Evolutionary conservation across 2,797 vertebrate genomes (phyloP).

Genomic region (Microctenopoma steveboyesi): DNA sequence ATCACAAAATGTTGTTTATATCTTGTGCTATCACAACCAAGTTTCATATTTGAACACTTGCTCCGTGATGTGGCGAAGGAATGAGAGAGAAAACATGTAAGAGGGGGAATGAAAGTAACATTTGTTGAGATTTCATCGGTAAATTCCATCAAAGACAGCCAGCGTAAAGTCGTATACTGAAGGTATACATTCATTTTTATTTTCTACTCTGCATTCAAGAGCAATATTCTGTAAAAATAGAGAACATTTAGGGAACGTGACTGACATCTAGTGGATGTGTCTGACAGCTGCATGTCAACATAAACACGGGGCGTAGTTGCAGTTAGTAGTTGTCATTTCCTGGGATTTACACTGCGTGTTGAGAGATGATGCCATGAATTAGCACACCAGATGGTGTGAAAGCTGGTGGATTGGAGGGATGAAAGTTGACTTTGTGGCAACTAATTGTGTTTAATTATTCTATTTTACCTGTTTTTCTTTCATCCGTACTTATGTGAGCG

Average conservation of each 20-base stretch:
- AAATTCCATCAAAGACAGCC: slow-evolving; percentile 47
- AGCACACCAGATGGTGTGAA: slow-evolving; percentile 50
- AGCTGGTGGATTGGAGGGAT: slow-evolving; percentile 38
- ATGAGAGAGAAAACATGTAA: slow-evolving; percentile 6
- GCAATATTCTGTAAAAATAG: background rate
- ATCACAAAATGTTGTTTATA: slow-evolving; percentile 7
- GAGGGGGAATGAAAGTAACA: slow-evolving; percentile 45
- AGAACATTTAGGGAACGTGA: slow-evolving; percentile 39
- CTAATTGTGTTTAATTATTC: slow-evolving; percentile 41
- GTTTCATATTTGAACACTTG: slow-evolving; percentile 32
- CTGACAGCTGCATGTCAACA: slow-evolving; percentile 7
- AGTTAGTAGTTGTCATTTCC: slow-evolving; percentile 35
- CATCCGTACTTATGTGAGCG: background rate
- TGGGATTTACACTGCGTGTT: slow-evolving; percentile 29
- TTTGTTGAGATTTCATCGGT: slow-evolving; percentile 59
- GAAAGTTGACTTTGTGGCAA: slow-evolving; percentile 35
- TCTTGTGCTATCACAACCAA: background rate
- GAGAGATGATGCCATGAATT: slow-evolving; percentile 40
- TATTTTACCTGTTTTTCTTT: slow-evolving; percentile 11
- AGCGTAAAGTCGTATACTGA: slow-evolving; percentile 13
- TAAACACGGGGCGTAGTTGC: background rate
- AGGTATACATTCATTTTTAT: slow-evolving; percentile 18
- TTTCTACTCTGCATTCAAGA: background rate
- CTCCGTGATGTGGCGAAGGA: slow-evolving; percentile 1
- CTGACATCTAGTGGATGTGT: slow-evolving; percentile 74